Conservation (phyloP, 2,113 vertebrate genomes). For the Brienomyrus longianalis region DNA sequence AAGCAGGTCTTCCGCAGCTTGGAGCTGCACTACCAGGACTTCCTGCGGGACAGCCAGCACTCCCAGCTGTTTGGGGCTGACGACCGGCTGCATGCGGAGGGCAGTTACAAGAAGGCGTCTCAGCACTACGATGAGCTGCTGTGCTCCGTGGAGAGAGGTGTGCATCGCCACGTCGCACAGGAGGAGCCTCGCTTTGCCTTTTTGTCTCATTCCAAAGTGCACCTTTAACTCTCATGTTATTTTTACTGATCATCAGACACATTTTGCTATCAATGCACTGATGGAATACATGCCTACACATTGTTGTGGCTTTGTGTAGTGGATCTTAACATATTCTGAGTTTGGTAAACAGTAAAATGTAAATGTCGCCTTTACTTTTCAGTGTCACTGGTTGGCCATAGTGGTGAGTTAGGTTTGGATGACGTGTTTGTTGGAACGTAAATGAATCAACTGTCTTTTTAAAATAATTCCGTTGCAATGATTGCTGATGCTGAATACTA, state of each 20-base stretch:
- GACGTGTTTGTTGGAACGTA: constrained; percentile 24
- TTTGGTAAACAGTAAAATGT: neutral
- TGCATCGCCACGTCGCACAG: neutral
- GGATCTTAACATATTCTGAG: neutral
- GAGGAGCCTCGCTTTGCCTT: neutral
- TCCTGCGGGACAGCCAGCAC: constrained; percentile 79
- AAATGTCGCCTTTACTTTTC: constrained; percentile 53
- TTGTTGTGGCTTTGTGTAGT: neutral
- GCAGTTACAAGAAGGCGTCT: constrained; percentile 66
- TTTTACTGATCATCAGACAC: neutral
- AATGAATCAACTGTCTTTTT: neutral
- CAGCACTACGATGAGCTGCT: constrained; percentile 76
- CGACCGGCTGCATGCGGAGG: constrained; percentile 76
- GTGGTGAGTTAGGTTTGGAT: constrained; percentile 57
- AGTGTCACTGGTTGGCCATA: constrained; percentile 47
- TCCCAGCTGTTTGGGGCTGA: constrained; percentile 67
- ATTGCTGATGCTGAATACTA: neutral
- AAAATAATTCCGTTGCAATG: neutral
- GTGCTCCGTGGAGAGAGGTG: constrained; percentile 73
- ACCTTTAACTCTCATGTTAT: neutral
- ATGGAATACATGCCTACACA: neutral
- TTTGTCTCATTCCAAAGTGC: neutral
- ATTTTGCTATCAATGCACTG: neutral
- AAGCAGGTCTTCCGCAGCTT: constrained; percentile 71
- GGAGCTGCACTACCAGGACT: constrained; percentile 85